Percentiles rank a stretch among this genome's conserved stretches.
Evolutionary conservation across 2,888 invertebrate genomes (phyloP).

Genomic region (Hirtodrosophila duncani): DNA sequence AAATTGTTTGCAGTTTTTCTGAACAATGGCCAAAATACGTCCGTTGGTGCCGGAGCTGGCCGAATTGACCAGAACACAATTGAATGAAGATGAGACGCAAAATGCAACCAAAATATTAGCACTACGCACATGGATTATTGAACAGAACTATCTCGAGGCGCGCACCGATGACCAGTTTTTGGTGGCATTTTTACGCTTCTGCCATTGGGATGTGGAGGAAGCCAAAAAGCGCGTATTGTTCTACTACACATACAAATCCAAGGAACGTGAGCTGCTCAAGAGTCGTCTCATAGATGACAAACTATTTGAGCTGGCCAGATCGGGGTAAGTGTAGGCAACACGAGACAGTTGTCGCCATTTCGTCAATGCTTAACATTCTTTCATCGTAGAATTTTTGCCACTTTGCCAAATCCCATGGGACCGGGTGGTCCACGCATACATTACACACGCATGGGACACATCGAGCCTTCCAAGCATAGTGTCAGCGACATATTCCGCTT

Average conservation of each 20-base stretch:
- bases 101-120: slow-evolving; percentile 76
- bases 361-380: no score
- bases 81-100: slow-evolving; percentile 78
- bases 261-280: slow-evolving; percentile 80
- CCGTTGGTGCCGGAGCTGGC: slow-evolving; percentile 66
- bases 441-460: slow-evolving; percentile 79
- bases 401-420: slow-evolving; percentile 73
- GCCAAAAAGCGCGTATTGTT: slow-evolving; percentile 81
- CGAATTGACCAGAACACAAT: slow-evolving; percentile 77
- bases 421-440: slow-evolving; percentile 79
- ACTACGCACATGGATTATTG: slow-evolving; percentile 79
- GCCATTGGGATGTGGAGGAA: slow-evolving; percentile 80
- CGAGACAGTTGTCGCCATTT: not conserved
- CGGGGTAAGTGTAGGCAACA: slow-evolving; percentile 62
- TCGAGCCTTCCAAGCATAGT: slow-evolving; percentile 65
- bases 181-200: slow-evolving; percentile 79
- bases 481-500: slow-evolving; percentile 71
- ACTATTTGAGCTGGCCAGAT: slow-evolving; percentile 59
- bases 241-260: slow-evolving; percentile 80
- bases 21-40: slow-evolving; percentile 66
- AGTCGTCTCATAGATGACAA: slow-evolving; percentile 68
- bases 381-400: slow-evolving; percentile 59
- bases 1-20: slow-evolving; percentile 32
- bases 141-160: slow-evolving; percentile 79
- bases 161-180: slow-evolving; percentile 79